Base-by-base conservation (phyloP, 1,140 invertebrate genomes). In the Drosophila sp. region DNA sequence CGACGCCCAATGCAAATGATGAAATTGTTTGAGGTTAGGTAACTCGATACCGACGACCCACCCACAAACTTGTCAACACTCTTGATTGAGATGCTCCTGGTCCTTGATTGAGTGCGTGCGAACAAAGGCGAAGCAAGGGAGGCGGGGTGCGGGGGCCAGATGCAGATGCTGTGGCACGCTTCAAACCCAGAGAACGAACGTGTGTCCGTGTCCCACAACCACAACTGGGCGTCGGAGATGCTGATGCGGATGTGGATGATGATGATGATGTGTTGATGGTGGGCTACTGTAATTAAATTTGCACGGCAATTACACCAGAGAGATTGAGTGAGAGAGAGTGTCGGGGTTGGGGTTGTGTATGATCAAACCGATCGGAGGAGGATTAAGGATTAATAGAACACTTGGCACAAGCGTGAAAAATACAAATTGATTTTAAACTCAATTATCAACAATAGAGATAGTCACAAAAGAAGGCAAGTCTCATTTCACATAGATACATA, bases 351-450 rank as follows among this genome's bases (percentile, higher is more conserved):
- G 32, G 32, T 23, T 35, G 41, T 3, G 60, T 65, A 10, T 50
- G 35, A 50, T 50, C 44, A 50, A 27, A 50, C 7, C 63, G 60
- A 76, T 76, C 47, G 60, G 5, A 23, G 35, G n/a, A 60, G 25
- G 60, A 44, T 70, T 32, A 57, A 27, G 47, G 33, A 60, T 58
- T 60, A 44, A 55, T 73, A 27, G 33, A 17, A 17, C 40, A 50
- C 66, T 67, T 58, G 57, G 30, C 41, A 17, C 17, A 61, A 64
- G 69, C 65, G 64, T 84, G 44, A 50, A 66, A 91, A 84, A 84
- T 89, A 77, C 83, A 90, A 91, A 91, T 91, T 91, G 91, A 91
- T 92, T 91, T 90, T 92, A 90, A 91, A 91, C 90, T 91, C 87
- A 91, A 92, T 92, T 92, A 91, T 90, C 86, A 91, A 83, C 76